Conservation (phyloP, 1,140 invertebrate species). For the Eriosoma lanigerum region DNA sequence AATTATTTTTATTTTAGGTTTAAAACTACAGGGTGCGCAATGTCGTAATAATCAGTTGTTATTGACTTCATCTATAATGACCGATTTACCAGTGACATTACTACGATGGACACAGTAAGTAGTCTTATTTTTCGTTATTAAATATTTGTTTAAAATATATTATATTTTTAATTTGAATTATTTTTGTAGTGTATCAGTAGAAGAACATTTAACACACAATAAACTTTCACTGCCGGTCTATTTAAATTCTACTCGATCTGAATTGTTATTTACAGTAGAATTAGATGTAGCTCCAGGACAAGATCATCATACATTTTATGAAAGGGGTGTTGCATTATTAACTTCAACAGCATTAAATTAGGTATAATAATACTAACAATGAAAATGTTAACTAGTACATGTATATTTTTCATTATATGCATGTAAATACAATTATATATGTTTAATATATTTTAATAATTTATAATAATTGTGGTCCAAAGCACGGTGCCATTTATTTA, state of each 20-base stretch:
- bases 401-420: not conserved
- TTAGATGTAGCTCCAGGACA: conserved; percentile 83
- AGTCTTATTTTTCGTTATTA: not conserved
- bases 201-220: conserved; percentile 63
- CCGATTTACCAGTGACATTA: conserved; percentile 84
- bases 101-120: conserved; percentile 80
- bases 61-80: conserved; percentile 91
- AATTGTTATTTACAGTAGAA: conserved; percentile 93
- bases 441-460: conserved; percentile 29
- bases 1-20: conserved; percentile 61
- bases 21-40: conserved; percentile 93
- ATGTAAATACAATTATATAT: not conserved
- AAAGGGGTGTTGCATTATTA: conserved; percentile 92
- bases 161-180: conserved; percentile 24
- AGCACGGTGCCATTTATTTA: conserved; percentile 46
- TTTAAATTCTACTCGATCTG: conserved; percentile 91
- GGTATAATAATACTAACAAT: conserved; percentile 54
- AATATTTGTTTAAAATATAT: not conserved
- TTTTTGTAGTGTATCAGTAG: conserved; percentile 58
- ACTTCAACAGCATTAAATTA: conserved; percentile 88
- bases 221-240: conserved; percentile 93
- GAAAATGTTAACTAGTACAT: conserved; percentile 12
- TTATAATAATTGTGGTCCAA: conserved; percentile 32
- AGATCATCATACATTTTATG: conserved; percentile 92
- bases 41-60: conserved; percentile 87